These are phyloP conservation scores for Calameuta idolon DNA, from an alignment of 2,888 invertebrate species.

Conservation along the genomic window DNA sequence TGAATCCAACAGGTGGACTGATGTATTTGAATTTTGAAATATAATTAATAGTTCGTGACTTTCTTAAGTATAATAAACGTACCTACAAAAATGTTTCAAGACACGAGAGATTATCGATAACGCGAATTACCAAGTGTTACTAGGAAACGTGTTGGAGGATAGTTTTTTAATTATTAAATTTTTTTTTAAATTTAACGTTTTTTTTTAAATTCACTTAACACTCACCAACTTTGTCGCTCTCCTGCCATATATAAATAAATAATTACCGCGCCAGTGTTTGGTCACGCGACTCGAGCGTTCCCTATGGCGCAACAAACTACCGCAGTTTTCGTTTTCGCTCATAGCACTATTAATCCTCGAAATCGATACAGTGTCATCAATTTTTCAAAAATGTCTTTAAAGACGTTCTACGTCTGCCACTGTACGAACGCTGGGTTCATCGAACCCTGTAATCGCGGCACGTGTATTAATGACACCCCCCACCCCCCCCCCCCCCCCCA, in stretches of 20 bases:
- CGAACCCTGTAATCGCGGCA: not conserved
- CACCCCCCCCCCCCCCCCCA: not conserved
- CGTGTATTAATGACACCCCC: not conserved
- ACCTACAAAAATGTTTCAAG: not conserved
- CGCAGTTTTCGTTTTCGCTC: not conserved
- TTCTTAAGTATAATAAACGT: not conserved
- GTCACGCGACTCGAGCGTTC: constrained; percentile 8
- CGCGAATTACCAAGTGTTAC: not conserved
- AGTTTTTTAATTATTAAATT: not conserved
- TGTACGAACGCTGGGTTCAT: not conserved
- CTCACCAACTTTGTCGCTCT: not conserved
- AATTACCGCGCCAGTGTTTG: constrained; percentile 18
- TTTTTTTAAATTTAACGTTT: not conserved
- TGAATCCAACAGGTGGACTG: not conserved
- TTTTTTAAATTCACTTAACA: not conserved
- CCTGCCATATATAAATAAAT: constrained; percentile 3
- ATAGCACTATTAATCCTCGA: not conserved
- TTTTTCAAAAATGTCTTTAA: not conserved
- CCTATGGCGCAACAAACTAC: not conserved
- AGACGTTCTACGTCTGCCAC: not conserved
- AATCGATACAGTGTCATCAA: not conserved
- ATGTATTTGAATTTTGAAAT: not conserved
- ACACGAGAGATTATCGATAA: not conserved
- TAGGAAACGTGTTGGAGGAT: too few relatives aligned
- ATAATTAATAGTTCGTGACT: not conserved